A percentile compares a stretch with the other conserved stretches of the same genome.
Evolutionary conservation across 1,140 invertebrate species (phyloP).

Genomic region (Brachionus angularis): DNA sequence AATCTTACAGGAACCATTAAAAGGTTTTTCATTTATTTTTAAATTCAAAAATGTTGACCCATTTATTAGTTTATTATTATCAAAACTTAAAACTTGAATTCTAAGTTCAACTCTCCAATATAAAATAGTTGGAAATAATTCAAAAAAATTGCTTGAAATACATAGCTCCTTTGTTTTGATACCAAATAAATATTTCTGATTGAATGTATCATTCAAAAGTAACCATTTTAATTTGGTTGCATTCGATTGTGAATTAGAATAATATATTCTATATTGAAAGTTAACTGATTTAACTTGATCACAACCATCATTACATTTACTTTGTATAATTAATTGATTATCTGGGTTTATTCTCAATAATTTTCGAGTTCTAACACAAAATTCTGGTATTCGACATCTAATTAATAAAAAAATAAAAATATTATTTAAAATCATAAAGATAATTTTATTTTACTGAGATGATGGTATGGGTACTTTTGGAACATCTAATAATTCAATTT

Average conservation of each 20-base stretch:
- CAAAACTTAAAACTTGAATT: not conserved
- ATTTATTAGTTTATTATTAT: not conserved
- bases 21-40: constrained; percentile 31
- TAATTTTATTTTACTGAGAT: not conserved
- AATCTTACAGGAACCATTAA: not conserved
- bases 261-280: not conserved
- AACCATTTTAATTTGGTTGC: too few relatives aligned
- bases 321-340: not conserved
- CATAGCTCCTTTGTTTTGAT: not conserved
- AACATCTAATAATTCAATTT: not conserved
- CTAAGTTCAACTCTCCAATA: not conserved
- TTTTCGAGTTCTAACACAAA: not conserved
- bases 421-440: too few relatives aligned
- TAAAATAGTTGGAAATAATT: not conserved
- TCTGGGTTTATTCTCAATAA: not conserved
- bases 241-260: too few relatives aligned
- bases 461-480: not conserved
- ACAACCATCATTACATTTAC: not conserved
- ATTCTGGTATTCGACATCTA: constrained; percentile 8
- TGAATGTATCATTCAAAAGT: not conserved
- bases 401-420: not conserved
- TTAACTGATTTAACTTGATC: too few relatives aligned
- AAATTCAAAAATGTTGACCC: not conserved
- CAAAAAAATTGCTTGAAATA: not conserved
- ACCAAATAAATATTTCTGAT: not conserved